These are phyloP conservation scores for Epinephelus awoara DNA, from an alignment of 2,797 vertebrate genomes.

Conservation along the genomic window DNA sequence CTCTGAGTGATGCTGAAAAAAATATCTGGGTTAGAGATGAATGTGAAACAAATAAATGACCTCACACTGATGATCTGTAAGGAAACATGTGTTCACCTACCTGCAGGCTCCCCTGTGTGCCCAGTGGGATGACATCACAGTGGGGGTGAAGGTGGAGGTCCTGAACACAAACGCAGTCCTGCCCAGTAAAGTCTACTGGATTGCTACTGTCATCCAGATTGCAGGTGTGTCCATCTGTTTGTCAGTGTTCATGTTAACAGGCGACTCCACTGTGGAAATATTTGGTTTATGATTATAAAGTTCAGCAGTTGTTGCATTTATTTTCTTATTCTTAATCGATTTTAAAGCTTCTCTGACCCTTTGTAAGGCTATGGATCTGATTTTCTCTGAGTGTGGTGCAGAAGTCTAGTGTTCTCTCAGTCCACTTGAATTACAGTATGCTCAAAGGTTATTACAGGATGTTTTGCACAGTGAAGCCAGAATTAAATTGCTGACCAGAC, in stretches of 20 bases:
- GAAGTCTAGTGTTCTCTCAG: too few species aligned
- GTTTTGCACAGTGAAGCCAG: too few species aligned
- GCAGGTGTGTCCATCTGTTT: conserved; percentile 84
- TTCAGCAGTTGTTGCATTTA: neutral
- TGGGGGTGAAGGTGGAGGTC: conserved; percentile 96
- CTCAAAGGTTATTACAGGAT: too few species aligned
- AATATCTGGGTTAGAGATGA: too few species aligned
- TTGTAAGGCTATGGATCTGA: too few species aligned
- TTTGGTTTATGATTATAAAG: neutral
- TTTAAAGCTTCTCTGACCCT: neutral
- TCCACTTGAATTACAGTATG: too few species aligned
- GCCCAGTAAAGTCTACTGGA: conserved; percentile 97
- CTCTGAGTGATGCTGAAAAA: too few species aligned
- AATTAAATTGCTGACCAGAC: too few species aligned
- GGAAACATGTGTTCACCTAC: neutral
- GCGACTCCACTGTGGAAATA: neutral
- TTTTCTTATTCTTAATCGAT: neutral
- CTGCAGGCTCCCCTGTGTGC: conserved; percentile 90
- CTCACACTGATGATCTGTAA: neutral
- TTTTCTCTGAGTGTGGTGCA: neutral
- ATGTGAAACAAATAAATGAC: too few species aligned
- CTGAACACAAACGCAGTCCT: conserved; percentile 93
- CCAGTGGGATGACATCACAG: conserved; percentile 93
- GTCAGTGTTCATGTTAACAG: neutral
- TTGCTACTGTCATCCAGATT: conserved; percentile 91